These are phyloP conservation scores for Aporophyla nigra DNA, from an alignment of 2,888 invertebrate species.

Conservation along the genomic window DNA sequence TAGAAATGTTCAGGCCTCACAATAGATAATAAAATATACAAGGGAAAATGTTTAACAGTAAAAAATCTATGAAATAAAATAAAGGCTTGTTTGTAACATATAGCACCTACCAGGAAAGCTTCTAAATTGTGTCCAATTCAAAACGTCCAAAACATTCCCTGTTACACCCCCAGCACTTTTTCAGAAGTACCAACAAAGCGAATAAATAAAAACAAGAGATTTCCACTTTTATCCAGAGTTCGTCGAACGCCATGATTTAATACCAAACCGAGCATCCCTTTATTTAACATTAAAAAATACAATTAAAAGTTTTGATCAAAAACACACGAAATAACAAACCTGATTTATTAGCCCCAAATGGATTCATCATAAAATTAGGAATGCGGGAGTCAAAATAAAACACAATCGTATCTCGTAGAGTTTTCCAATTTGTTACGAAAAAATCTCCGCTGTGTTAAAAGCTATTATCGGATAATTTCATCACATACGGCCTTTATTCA, in stretches of 20 bases:
- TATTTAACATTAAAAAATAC: constrained; percentile 52
- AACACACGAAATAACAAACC: constrained; percentile 64
- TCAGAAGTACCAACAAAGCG: constrained; percentile 16
- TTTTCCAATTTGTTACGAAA: constrained; percentile 69
- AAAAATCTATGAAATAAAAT: not conserved
- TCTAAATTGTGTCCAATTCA: constrained; percentile 3
- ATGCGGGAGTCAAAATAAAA: constrained; percentile 64
- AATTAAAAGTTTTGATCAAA: constrained; percentile 65
- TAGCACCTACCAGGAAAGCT: not conserved
- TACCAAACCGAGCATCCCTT: constrained; percentile 28
- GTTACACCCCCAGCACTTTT: not conserved
- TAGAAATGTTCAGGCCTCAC: constrained; percentile 2
- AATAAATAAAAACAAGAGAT: constrained; percentile 22
- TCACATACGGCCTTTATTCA: constrained; percentile 36
- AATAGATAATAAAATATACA: not conserved
- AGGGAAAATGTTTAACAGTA: not conserved
- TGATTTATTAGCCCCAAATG: constrained; percentile 73
- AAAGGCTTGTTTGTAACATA: not conserved
- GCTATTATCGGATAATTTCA: constrained; percentile 60
- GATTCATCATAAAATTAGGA: constrained; percentile 70
- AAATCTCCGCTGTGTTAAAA: constrained; percentile 56
- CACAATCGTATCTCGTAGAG: constrained; percentile 64
- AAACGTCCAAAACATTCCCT: not conserved
- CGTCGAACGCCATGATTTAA: constrained; percentile 34
- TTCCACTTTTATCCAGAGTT: constrained; percentile 16